These are phyloP conservation scores for Pyrgus malvae DNA, from an alignment of 2,888 invertebrate species.

Conservation along the genomic window DNA sequence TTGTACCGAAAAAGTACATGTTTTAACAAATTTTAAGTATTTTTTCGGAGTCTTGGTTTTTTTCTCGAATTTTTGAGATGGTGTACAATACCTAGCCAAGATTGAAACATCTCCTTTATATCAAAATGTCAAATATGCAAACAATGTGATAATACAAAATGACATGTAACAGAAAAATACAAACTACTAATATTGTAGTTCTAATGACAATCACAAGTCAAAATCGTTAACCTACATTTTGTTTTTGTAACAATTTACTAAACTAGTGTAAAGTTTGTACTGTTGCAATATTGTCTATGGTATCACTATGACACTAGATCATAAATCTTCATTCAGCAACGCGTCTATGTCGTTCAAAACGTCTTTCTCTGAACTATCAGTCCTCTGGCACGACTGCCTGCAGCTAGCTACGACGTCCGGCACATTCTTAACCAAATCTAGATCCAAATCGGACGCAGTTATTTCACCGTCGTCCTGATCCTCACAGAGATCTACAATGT, in stretches of 20 bases:
- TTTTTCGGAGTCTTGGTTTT: too few relatives aligned
- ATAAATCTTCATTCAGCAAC: conserved; percentile 60
- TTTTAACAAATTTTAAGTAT: too few relatives aligned
- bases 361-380: conserved; percentile 45
- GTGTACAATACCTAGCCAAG: too few relatives aligned
- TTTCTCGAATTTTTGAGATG: too few relatives aligned
- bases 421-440: conserved; percentile 62
- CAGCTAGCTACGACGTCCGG: conserved; percentile 74
- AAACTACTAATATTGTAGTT: too few relatives aligned
- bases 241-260: neutral
- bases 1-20: too few relatives aligned
- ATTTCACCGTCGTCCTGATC: conserved; percentile 58
- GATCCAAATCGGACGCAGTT: conserved; percentile 48
- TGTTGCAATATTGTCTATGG: neutral
- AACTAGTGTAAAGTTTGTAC: neutral
- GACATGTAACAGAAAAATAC: too few relatives aligned
- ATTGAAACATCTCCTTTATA: too few relatives aligned
- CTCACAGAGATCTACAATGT: conserved; percentile 67
- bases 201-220: too few relatives aligned
- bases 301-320: conserved; percentile 38
- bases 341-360: conserved; percentile 57
- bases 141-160: too few relatives aligned
- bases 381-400: conserved; percentile 47
- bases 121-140: too few relatives aligned
- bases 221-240: neutral